These are phyloP conservation scores for Salvelinus fontinalis DNA, from an alignment of 2,113 vertebrate genomes.

Conservation along the genomic window DNA sequence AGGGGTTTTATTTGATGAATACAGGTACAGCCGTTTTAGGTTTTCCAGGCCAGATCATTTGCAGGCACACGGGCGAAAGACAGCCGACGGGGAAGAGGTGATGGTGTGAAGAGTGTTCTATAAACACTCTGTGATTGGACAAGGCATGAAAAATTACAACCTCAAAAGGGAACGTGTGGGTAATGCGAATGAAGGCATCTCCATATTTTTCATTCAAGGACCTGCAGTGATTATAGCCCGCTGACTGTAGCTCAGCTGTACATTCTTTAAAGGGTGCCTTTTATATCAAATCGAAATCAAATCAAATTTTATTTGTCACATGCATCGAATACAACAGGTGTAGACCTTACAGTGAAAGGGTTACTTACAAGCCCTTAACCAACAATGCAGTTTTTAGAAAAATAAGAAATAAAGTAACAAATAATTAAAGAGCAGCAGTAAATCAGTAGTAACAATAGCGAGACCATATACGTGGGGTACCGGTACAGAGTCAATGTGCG, in stretches of 20 bases:
- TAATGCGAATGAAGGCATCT: constrained; percentile 15
- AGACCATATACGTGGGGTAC: no score
- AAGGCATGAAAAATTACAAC: constrained; percentile 12
- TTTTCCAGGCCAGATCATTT: neutral
- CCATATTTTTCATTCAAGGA: neutral
- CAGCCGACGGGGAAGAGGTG: neutral
- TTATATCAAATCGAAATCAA: neutral
- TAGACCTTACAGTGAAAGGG: no score
- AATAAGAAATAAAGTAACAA: no score
- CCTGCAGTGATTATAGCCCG: neutral
- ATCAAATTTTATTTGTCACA: no score
- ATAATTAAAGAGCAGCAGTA: no score
- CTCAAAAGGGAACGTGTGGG: neutral
- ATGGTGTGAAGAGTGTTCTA: neutral
- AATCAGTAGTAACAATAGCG: no score
- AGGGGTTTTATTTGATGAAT: neutral
- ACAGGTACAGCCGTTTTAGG: neutral
- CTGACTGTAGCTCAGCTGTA: neutral
- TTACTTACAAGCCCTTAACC: no score
- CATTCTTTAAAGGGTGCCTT: neutral
- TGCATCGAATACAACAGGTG: no score
- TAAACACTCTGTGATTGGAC: constrained; percentile 8
- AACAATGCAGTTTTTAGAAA: no score
- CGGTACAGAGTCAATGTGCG: no score
- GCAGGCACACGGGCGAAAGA: neutral